phyloP scores from a whole-genome alignment of 2,113 vertebrate species.

The Clarias batrachus region DNA sequence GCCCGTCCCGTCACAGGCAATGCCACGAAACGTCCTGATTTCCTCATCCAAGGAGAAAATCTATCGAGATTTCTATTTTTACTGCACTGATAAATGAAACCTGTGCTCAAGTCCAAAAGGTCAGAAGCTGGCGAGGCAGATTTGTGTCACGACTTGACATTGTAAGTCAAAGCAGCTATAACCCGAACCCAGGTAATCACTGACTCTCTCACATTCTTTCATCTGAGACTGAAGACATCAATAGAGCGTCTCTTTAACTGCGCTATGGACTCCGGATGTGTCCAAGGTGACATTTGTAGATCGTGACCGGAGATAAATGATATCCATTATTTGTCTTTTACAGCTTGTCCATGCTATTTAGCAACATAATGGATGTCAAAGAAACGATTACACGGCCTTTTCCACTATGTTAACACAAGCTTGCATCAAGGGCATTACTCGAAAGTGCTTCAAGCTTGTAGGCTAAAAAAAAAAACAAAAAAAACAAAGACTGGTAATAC shows the following conservation, averaged over 20 bases:
- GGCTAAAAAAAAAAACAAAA: not conserved
- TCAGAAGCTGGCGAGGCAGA: constrained; percentile 46
- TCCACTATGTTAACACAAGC: not conserved
- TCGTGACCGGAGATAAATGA: constrained; percentile 29
- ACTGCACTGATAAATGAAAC: constrained; percentile 65
- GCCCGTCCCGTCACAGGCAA: not conserved
- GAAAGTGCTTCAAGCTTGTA: not conserved
- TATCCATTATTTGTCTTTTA: constrained; percentile 37
- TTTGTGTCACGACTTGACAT: constrained; percentile 47
- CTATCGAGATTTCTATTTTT: constrained; percentile 56
- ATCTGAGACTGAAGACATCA: not conserved
- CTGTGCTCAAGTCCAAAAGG: constrained; percentile 49
- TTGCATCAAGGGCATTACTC: not conserved
- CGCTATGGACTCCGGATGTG: constrained; percentile 1
- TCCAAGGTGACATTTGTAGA: constrained; percentile 29
- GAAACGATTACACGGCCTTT: constrained; percentile 45
- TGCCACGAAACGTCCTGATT: constrained; percentile 51
- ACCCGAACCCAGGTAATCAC: constrained; percentile 55
- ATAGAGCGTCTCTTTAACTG: not conserved
- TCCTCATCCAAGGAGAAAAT: constrained; percentile 54
- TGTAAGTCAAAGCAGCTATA: constrained; percentile 53
- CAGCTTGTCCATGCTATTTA: constrained; percentile 42
- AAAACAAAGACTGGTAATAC: not conserved
- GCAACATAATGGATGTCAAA: constrained; percentile 47
- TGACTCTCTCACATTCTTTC: not conserved